Evolutionary conservation across 2,113 vertebrate genomes (phyloP), one percentile per base, ranked within the genome.

Genomic region (Spheniscus mendiculus): DNA sequence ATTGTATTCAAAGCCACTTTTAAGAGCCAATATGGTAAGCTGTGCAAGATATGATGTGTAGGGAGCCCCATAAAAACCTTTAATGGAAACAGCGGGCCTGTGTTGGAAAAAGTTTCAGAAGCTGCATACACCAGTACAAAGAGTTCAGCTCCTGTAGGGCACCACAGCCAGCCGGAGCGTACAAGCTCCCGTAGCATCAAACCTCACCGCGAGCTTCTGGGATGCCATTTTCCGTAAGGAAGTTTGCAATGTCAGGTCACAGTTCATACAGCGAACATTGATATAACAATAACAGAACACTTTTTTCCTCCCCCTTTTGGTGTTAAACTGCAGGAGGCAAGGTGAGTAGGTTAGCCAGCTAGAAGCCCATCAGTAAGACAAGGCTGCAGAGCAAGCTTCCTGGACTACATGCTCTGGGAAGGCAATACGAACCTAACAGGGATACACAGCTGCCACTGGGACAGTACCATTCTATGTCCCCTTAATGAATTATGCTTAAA

Each of bases 21-120:
- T 96, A 97, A 96, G 73, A 89, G 87, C 55, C 77, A 95, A 17
- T 38, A 86, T 6, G 59, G 93, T 62, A 56, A 77, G 53, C 86
- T 96, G 66, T 85, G 87, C 92, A 96, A 97, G 97, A 97, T 95
- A 36, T 83, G 94, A 97, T 93, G 49, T 93, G 65, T 70, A 91
- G 86, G 86, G 93, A 98, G 93, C 45, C 91, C 94, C 52, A 87
- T 98, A 98, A 98, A 98, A 97, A 42, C n/a, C 80, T 98, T 98
- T 97, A 97, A 96, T 96, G 69, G 96, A 95, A 98, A 96, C 95
- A 62, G 63, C 3, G 72, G 95, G 73, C 81, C 90, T 87, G 56
- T 62, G 52, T 53, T 92, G 87, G 83, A 90, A 91, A 72, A 77
- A 83, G 47, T 83, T 92, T 90, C 87, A 93, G 90, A 92, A 96